Evolutionary conservation across 2,797 vertebrate species (phyloP).

Genomic region (Aratinga solstitialis): DNA sequence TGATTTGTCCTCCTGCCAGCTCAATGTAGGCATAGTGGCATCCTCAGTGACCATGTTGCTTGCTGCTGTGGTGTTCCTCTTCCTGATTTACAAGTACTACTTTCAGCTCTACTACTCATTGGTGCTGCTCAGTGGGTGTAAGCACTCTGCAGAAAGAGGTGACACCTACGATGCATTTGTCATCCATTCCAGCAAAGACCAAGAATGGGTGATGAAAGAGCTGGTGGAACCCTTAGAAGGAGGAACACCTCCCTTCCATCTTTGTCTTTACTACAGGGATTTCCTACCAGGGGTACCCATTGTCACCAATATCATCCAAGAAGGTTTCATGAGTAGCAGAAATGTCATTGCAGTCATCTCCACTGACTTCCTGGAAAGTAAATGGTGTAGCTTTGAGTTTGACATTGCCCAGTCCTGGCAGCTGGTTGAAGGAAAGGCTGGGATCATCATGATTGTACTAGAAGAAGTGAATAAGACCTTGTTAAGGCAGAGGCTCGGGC

Average conservation of each 20-base stretch:
- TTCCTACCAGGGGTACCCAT: conserved; percentile 81
- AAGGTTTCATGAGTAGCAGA: conserved; percentile 80
- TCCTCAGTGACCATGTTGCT: background rate
- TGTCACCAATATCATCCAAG: conserved; percentile 81
- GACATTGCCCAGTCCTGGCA: conserved; percentile 83
- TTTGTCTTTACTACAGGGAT: conserved; percentile 82
- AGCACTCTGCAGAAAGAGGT: conserved; percentile 43
- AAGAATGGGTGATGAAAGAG: conserved; percentile 81
- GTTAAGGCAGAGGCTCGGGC: conserved; percentile 73
- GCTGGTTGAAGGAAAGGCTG: conserved; percentile 75
- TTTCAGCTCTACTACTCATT: conserved; percentile 72
- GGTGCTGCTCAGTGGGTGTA: conserved; percentile 74
- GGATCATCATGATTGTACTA: conserved; percentile 81
- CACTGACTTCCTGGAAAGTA: conserved; percentile 77
- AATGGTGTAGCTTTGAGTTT: conserved; percentile 83
- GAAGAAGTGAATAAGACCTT: conserved; percentile 74
- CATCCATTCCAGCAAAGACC: conserved; percentile 84
- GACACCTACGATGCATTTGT: conserved; percentile 82
- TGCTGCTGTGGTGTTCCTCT: background rate
- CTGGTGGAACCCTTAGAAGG: conserved; percentile 80
- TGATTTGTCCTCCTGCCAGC: conserved; percentile 59
- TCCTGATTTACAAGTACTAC: conserved; percentile 77
- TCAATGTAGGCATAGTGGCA: background rate
- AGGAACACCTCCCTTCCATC: conserved; percentile 74
- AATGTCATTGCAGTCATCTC: conserved; percentile 80